Conservation (phyloP, 53 echinoderm and acorn worm genomes). For the Patiria pectinifera region DNA sequence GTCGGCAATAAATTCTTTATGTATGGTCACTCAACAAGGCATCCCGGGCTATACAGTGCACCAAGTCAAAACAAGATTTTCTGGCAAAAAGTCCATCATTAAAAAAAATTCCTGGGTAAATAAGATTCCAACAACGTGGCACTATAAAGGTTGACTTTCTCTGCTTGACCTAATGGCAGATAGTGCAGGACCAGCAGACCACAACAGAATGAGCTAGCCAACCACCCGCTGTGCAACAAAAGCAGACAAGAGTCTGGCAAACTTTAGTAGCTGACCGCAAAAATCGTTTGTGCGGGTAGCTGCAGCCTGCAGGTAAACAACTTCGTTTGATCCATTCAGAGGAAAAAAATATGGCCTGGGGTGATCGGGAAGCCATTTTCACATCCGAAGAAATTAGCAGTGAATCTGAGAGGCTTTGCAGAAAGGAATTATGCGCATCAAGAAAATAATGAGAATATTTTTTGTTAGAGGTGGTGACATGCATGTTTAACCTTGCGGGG, state of each 20-base stretch:
- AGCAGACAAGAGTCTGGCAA: not conserved
- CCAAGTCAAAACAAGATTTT: slow-evolving; percentile 8
- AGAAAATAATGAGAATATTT: not conserved
- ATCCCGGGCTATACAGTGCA: not conserved
- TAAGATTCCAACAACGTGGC: not conserved
- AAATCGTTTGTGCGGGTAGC: slow-evolving; percentile 8
- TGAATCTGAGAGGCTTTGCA: not conserved
- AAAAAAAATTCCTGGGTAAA: not conserved
- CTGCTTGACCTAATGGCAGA: not conserved
- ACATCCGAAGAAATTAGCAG: slow-evolving; percentile 17
- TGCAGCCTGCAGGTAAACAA: not conserved
- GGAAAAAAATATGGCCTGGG: not conserved
- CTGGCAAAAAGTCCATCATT: not conserved
- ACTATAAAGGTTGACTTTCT: not conserved
- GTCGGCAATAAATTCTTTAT: not conserved
- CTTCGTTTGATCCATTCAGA: not conserved
- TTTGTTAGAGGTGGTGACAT: too few species aligned
- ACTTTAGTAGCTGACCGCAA: not conserved
- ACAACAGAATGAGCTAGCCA: not conserved
- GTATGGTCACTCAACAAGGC: not conserved
- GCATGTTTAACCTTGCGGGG: too few species aligned
- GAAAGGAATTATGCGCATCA: not conserved
- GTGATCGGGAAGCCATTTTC: not conserved
- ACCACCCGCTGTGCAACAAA: slow-evolving; percentile 4
- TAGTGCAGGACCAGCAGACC: not conserved